Base-by-base conservation (phyloP, 2,113 vertebrate genomes). In the Phyllopteryx taeniolatus region DNA sequence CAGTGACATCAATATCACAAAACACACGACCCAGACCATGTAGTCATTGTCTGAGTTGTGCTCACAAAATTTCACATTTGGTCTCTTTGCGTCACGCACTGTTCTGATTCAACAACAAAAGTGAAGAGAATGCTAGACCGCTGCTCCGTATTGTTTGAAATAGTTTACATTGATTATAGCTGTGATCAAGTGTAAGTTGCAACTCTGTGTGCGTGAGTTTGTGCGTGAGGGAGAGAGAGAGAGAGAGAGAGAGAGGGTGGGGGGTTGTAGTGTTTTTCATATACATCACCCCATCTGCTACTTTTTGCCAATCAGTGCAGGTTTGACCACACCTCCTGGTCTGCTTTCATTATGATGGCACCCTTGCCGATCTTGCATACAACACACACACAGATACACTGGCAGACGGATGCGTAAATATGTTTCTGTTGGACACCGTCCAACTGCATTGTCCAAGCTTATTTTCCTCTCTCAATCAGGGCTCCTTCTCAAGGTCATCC, bases 401-500 rank as follows among this genome's bases (percentile, higher is more conserved):
- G 20, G 35, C 35, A 33, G 39, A 46, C 33, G 39, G 17, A 64
- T 71, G 19, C 20, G 20, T 8, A 53, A 19, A 68, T 39, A 47
- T 22, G 60, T 46, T 76, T 72, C 0, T 5, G 64, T 74, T 64
- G 42, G 13, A 44, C 7, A 42, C 31, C 60, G 57, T 66, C 43
- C 33, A 54, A 22, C 46, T 49, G 65, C n/a, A 49, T 17, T 47
- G 35, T 53, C 71, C 64, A 47, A 1, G 68, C 14, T 67, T 59
- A 19, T 67, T 72, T 62, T 62, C 31, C 54, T 63, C 43, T 56
- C 54, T 60, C 31, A 33, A 39, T 75, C 54, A 44, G 70, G 63
- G 74, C 82, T 83, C 75, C 49, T 62, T 85, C 79, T 91, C 90
- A 93, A 93, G 92, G 92, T 92, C 91, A 92, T 87, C 71, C 78